Conservation (phyloP, 2,888 invertebrate species). For the Cecidostiba fungosa region DNA sequence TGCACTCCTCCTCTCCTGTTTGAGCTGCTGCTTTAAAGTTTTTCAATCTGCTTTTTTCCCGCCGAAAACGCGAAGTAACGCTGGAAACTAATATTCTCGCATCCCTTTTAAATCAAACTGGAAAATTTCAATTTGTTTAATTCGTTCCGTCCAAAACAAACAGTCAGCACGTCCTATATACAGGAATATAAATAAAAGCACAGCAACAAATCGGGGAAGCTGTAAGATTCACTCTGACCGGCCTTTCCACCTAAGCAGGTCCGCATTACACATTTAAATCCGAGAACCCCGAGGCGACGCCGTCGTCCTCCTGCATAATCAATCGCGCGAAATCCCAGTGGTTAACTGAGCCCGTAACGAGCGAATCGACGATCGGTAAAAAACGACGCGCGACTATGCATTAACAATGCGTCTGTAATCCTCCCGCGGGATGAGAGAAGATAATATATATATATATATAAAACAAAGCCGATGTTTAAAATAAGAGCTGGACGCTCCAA, state of each 20-base stretch:
- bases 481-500: background rate
- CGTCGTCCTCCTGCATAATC: conserved; percentile 30
- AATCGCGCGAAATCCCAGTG: conserved; percentile 31
- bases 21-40: background rate
- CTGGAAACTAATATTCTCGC: no score
- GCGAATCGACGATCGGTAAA: background rate
- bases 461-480: conserved; percentile 18
- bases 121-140: no score
- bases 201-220: no score
- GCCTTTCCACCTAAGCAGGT: background rate
- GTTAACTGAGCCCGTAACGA: conserved; percentile 19
- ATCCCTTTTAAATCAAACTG: no score
- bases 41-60: background rate
- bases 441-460: background rate
- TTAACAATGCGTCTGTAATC: conserved; percentile 9
- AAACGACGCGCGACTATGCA: background rate
- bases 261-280: conserved; percentile 34
- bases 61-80: no score
- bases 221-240: background rate
- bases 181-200: no score
- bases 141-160: no score
- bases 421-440: background rate
- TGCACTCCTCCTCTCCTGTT: background rate
- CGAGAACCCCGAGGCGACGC: background rate
- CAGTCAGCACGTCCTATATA: no score